These are phyloP conservation scores for Embiotoca jacksoni DNA, from an alignment of 2,113 vertebrate genomes.

Conservation along the genomic window DNA sequence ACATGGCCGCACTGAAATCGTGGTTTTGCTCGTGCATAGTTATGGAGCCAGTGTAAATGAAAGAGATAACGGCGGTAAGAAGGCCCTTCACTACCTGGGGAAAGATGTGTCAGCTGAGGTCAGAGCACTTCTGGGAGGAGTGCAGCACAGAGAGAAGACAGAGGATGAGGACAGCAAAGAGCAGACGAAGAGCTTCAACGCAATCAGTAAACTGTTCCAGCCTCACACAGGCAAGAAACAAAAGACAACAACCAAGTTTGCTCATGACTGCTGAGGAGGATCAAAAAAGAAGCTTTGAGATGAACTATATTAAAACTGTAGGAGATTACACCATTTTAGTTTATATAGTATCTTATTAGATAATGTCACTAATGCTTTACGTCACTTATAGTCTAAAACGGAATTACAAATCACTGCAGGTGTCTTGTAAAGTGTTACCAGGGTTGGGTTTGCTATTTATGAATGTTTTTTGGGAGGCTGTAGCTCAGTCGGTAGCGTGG, in stretches of 20 bases:
- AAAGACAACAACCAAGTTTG: slow-evolving; percentile 77
- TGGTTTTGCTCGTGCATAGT: slow-evolving; percentile 84
- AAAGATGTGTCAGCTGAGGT: slow-evolving; percentile 79
- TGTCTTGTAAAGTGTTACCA: slow-evolving; percentile 23
- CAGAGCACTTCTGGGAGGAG: slow-evolving; percentile 87
- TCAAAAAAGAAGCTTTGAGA: slow-evolving; percentile 38
- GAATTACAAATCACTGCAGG: slow-evolving; percentile 7
- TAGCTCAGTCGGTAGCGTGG: too few species aligned
- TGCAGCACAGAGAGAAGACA: slow-evolving; percentile 73
- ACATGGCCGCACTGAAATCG: slow-evolving; percentile 86
- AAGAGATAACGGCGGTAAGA: slow-evolving; percentile 93
- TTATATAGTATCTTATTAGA: not conserved
- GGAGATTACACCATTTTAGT: not conserved
- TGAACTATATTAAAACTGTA: slow-evolving; percentile 28
- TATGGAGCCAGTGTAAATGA: slow-evolving; percentile 86
- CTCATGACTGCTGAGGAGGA: slow-evolving; percentile 70
- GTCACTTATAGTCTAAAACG: slow-evolving; percentile 1
- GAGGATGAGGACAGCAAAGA: slow-evolving; percentile 87
- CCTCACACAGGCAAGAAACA: slow-evolving; percentile 86
- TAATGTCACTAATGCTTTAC: not conserved
- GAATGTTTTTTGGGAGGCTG: not conserved
- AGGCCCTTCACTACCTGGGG: slow-evolving; percentile 89
- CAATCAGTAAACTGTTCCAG: slow-evolving; percentile 90
- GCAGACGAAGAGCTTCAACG: slow-evolving; percentile 86
- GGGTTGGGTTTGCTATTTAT: slow-evolving; percentile 30